Base-by-base conservation (phyloP, 1,140 invertebrate species). In the Papilio helenus region DNA sequence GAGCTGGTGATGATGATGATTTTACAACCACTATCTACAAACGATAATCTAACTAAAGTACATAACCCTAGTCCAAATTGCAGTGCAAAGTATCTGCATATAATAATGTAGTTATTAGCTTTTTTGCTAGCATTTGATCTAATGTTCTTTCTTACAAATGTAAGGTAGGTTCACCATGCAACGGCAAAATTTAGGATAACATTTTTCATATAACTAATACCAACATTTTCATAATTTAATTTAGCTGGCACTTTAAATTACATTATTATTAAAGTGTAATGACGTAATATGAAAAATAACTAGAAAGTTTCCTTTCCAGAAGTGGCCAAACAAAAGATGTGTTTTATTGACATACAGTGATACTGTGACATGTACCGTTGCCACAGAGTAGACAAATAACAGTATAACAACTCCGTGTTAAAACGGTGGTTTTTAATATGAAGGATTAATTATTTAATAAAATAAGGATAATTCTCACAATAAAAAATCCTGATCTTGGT, bases 291-390 rank as follows among this genome's bases (percentile, higher is more conserved):
- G 51, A 46, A 46, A 46, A 46, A 16, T 55, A 20, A 55, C 18
- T 72, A 44, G 72, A 73, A 73, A 73, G 72, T 44, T 42, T 73
- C 3, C 39, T 73, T 46, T 73, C 12, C 14, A 73, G 1, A 10
- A 73, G 10, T 44, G 71, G 9, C 1, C 34, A 72, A 44, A 44
- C 42, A 72, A 72, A 72, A 71, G 55, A 61, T 4, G 61, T 72
- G 26, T 39, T n/a, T 5, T 44, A 23, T 1, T 42, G 42, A 46
- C 39, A 42, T 73, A 39, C 8, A 46, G 2, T 12, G 72, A 73
- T 39, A 3, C 18, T 34, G 34, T n/a, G 9, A 61, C 23, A 46
- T 46, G 12, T 61, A 20, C 20, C 42, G 42, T 44, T 73, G 42
- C 20, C 72, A 73, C 71, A 72, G 71, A 9, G 55, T 23, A 58